Evolutionary conservation across 2,888 invertebrate genomes (phyloP), one percentile per base, ranked within the genome.

Genomic region (Sepioteuthis lessoniana): DNA sequence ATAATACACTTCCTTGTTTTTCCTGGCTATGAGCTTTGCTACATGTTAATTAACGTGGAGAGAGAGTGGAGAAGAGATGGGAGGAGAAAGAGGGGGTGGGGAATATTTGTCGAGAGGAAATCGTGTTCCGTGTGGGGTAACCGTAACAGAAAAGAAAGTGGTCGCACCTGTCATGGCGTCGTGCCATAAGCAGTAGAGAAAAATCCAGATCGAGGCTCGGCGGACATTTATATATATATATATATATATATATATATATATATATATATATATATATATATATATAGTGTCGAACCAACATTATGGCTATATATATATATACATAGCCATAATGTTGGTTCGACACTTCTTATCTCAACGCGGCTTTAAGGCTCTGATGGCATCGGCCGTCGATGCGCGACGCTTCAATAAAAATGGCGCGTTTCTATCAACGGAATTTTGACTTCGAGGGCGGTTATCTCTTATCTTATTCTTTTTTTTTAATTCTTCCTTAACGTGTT

Each of bases 351-450:
- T 76, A 76, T 76, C 76, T 76, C 16, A 76, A n/a, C n/a, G 76
- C 76, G 76, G 76, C n/a, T 76, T n/a, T 76, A 76, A 76, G 76
- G 76, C n/a, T 76, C 76, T 76, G 76, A 76, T 76, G 76, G 76
- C 76, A 76, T 76, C 76, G 76, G 13, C 76, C 13, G 76, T 35
- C 76, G 76, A 10, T 76, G 76, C n/a, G 76, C 76, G 76, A 76
- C 76, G 76, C 76, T 76, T 76, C 76, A 35, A 76, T 76, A 76
- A n/a, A 76, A 76, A 76, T 76, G 76, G n/a, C 76, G n/a, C 76
- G n/a, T 10, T 35, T n/a, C n/a, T 76, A 76, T 76, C 76, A 35
- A 76, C n/a, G 76, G n/a, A 16, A n/a, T 76, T 76, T 76, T 35
- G 10, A 76, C 76, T 76, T 76, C 76, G n/a, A 76, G 76, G 76